These are phyloP conservation scores for Clarias magur DNA, from an alignment of 2,113 vertebrate genomes.

Conservation along the genomic window DNA sequence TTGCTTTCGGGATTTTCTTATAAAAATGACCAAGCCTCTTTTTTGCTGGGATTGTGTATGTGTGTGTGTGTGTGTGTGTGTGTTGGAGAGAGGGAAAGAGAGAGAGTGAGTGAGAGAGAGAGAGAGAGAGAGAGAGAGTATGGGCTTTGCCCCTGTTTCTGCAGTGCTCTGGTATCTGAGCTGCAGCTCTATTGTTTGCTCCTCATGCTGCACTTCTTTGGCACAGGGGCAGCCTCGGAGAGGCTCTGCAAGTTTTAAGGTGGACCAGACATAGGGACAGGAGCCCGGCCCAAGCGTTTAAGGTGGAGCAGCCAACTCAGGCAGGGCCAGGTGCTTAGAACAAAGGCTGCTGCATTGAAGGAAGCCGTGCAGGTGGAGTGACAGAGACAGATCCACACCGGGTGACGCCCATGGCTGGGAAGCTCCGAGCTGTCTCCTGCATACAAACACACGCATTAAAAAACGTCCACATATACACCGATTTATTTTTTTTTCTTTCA, in stretches of 20 bases:
- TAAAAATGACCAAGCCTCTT: constrained; percentile 19
- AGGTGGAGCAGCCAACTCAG: constrained; percentile 29
- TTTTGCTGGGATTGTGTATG: constrained; percentile 8
- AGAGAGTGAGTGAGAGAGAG: constrained; percentile 11
- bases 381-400: constrained; percentile 20
- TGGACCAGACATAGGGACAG: constrained; percentile 25
- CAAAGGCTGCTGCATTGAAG: constrained; percentile 48
- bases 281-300: constrained; percentile 23
- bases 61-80: constrained; percentile 26
- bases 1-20: constrained; percentile 35
- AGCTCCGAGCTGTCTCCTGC: neutral
- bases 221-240: constrained; percentile 32
- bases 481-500: too few species aligned
- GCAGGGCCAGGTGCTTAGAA: constrained; percentile 38
- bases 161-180: constrained; percentile 43
- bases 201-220: constrained; percentile 45
- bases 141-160: constrained; percentile 45
- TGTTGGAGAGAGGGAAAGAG: neutral
- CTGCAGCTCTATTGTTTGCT: constrained; percentile 52
- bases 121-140: constrained; percentile 14
- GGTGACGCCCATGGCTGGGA: constrained; percentile 49
- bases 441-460: constrained; percentile 13
- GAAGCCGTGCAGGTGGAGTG: constrained; percentile 45
- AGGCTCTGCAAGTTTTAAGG: constrained; percentile 44
- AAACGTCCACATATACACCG: constrained; percentile 21